A percentile compares a stretch with the other conserved stretches of the same genome.
Evolutionary conservation across 1,140 invertebrate genomes (phyloP).

Genomic region (Drosophila biarmipes): DNA sequence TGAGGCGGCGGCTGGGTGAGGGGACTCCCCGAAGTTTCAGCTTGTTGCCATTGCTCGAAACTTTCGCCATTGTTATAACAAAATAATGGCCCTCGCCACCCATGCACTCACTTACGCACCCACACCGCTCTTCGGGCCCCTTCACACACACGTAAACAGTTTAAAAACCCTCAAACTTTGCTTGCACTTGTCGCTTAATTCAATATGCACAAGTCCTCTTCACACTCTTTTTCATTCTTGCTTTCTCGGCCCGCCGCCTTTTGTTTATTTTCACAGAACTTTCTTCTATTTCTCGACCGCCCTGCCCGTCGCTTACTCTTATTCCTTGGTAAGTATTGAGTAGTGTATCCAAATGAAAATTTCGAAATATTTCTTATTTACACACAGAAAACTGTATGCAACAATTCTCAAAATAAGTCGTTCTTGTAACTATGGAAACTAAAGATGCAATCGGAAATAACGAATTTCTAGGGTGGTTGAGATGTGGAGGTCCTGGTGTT

Average conservation of each 20-base stretch:
- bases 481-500: no score
- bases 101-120: conserved; percentile 29
- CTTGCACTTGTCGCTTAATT: conserved; percentile 79
- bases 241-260: conserved; percentile 32
- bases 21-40: conserved; percentile 5
- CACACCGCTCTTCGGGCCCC: conserved; percentile 16
- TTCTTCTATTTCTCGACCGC: conserved; percentile 7
- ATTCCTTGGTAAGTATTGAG: neutral
- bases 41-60: conserved; percentile 57
- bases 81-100: conserved; percentile 73
- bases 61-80: conserved; percentile 79
- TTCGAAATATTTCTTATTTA: no score
- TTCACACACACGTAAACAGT: conserved; percentile 58
- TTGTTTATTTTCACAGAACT: conserved; percentile 60
- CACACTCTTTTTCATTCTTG: conserved; percentile 21
- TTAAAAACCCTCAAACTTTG: conserved; percentile 81
- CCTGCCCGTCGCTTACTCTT: neutral
- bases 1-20: conserved; percentile 18
- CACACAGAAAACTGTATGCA: no score
- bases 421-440: no score
- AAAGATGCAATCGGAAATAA: no score
- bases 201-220: conserved; percentile 72
- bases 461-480: no score
- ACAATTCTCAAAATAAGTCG: no score
- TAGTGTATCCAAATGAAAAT: no score